Conservation (phyloP, 2,888 invertebrate genomes). For the Chrysopilus asiliformis region DNA sequence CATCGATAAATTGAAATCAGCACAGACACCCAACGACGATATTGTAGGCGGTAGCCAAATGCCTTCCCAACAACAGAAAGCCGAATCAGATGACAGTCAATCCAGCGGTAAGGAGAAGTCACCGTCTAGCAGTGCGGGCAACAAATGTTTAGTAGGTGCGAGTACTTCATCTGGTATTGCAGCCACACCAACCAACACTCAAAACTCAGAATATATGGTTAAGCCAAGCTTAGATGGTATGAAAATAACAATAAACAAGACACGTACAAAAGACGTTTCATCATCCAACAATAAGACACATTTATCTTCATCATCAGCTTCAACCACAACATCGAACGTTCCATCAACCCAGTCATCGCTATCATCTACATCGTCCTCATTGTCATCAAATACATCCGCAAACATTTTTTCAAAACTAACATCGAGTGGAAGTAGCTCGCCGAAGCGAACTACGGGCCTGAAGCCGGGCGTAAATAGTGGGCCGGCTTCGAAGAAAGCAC, state of each 20-base stretch:
- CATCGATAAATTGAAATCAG: constrained; percentile 72
- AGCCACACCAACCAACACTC: constrained; percentile 23
- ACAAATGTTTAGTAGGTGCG: neutral
- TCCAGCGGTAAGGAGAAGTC: neutral
- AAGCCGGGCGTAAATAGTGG: constrained; percentile 79
- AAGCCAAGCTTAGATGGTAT: constrained; percentile 76
- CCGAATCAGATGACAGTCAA: neutral
- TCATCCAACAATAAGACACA: constrained; percentile 22
- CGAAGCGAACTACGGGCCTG: constrained; percentile 67
- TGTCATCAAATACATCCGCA: constrained; percentile 36
- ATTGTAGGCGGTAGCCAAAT: neutral
- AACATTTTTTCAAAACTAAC: constrained; percentile 19
- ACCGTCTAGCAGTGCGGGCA: neutral
- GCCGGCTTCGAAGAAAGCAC: constrained; percentile 62
- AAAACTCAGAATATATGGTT: constrained; percentile 77
- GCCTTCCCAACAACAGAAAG: neutral
- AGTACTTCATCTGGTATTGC: neutral
- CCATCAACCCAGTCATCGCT: constrained; percentile 30
- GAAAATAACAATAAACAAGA: constrained; percentile 85
- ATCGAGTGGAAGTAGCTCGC: constrained; percentile 47
- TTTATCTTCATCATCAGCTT: constrained; percentile 35
- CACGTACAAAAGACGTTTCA: constrained; percentile 55
- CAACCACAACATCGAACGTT: constrained; percentile 31
- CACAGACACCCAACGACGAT: constrained; percentile 36
- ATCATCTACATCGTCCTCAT: constrained; percentile 29